phyloP scores from a whole-genome alignment of 2,113 vertebrate species.

The Mesocricetus auratus region DNA sequence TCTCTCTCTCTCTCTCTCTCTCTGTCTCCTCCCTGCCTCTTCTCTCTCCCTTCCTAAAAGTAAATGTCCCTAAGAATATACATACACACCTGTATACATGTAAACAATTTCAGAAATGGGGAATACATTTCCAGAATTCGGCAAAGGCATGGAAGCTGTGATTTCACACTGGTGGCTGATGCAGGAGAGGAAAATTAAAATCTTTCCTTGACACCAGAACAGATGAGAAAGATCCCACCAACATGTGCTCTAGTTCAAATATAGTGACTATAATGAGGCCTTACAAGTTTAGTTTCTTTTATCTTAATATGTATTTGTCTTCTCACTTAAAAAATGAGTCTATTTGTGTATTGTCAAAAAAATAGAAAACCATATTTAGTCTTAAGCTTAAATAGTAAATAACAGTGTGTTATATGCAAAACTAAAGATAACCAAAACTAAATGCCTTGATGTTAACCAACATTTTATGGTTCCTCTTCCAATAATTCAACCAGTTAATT shows the following conservation, averaged over 20 bases:
- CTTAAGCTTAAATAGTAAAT: constrained; percentile 21
- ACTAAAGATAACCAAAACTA: not conserved
- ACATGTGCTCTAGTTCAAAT: not conserved
- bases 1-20: too few relatives aligned
- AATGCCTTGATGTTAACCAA: constrained; percentile 12
- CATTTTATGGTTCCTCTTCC: constrained; percentile 1
- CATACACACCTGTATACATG: not conserved
- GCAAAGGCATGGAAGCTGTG: not conserved
- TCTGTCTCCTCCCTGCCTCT: too few relatives aligned
- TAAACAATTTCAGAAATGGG: not conserved
- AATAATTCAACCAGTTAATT: constrained; percentile 43
- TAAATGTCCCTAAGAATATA: not conserved
- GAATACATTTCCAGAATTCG: not conserved
- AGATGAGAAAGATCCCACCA: not conserved
- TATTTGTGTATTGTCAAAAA: not conserved
- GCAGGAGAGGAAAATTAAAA: not conserved
- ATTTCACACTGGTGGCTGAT: not conserved
- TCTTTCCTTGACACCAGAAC: not conserved
- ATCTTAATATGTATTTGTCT: not conserved
- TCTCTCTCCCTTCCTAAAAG: not conserved
- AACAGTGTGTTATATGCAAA: not conserved
- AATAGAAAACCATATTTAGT: not conserved
- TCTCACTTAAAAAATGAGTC: constrained; percentile 23
- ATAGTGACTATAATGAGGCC: not conserved
- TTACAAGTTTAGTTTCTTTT: not conserved